phyloP scores from a whole-genome alignment of 2,797 vertebrate species.

The Phrynocephalus guinanensis region DNA sequence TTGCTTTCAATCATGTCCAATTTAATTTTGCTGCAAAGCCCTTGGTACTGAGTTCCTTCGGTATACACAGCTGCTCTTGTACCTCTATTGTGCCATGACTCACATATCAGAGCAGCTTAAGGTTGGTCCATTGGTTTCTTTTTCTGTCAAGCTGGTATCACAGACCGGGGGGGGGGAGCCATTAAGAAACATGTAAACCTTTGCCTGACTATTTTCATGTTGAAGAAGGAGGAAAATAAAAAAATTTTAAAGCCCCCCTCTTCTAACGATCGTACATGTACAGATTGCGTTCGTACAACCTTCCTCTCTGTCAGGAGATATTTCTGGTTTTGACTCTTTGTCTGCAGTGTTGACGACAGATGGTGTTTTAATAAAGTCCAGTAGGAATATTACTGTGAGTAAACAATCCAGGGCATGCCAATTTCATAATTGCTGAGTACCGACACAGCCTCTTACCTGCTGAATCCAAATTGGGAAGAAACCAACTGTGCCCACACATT shows the following conservation, averaged over 20 bases:
- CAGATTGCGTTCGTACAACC: background rate
- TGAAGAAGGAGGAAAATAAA: conserved; percentile 19
- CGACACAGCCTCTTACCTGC: conserved; percentile 96
- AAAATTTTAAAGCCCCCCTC: conserved; percentile 25
- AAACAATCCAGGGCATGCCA: conserved; percentile 98
- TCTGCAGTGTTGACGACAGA: conserved; percentile 93
- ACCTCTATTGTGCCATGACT: conserved; percentile 61
- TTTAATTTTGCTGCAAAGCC: conserved; percentile 71
- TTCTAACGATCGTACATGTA: conserved; percentile 30
- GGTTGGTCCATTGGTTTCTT: conserved; percentile 51
- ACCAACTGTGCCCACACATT: conserved; percentile 78
- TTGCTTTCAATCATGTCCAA: conserved; percentile 66
- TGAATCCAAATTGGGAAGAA: conserved; percentile 86
- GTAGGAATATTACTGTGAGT: conserved; percentile 99
- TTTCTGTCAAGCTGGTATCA: conserved; percentile 23
- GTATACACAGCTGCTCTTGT: conserved; percentile 37
- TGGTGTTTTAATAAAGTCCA: conserved; percentile 99
- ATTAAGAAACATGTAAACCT: conserved; percentile 8
- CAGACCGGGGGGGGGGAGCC: conserved; percentile 19
- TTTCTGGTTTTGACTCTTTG: conserved; percentile 83
- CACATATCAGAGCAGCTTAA: conserved; percentile 50
- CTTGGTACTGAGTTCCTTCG: conserved; percentile 46
- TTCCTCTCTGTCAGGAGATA: conserved; percentile 55
- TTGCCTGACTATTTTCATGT: conserved; percentile 37
- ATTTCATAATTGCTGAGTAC: conserved; percentile 99